A percentile compares a stretch with the other conserved stretches of the same genome.
These are phyloP conservation scores for Microplitis manilae DNA, from an alignment of 2,888 invertebrate species.

Conservation along the genomic window DNA sequence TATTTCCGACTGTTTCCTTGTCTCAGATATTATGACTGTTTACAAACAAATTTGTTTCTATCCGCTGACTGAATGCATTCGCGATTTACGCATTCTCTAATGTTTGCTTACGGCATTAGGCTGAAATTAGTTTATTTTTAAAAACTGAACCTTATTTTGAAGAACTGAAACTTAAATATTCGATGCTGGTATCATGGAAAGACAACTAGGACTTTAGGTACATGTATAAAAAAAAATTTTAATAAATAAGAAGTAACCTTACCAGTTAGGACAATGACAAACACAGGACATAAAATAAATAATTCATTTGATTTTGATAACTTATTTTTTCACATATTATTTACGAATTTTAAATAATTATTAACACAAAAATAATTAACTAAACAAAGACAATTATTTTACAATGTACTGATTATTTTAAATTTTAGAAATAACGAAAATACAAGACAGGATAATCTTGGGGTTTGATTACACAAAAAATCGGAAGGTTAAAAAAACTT, in stretches of 20 bases:
- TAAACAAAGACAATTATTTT: slow-evolving; percentile 2
- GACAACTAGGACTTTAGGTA: too few species aligned
- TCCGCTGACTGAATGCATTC: too few species aligned
- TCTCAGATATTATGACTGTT: too few species aligned
- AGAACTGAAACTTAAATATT: too few species aligned
- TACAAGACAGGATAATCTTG: neutral
- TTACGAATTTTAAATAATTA: slow-evolving; percentile 3
- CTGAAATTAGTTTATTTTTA: too few species aligned
- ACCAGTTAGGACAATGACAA: neutral
- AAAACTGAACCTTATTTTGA: too few species aligned
- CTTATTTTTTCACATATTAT: slow-evolving; percentile 1
- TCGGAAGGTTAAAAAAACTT: slow-evolving; percentile 17
- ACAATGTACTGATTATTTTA: neutral
- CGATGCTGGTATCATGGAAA: too few species aligned
- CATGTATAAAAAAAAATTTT: neutral
- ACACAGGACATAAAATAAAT: neutral
- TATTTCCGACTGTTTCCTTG: too few species aligned
- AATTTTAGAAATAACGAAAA: neutral
- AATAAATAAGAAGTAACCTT: neutral
- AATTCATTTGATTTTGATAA: neutral
- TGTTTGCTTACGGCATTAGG: too few species aligned
- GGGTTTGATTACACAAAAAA: slow-evolving; percentile 9
- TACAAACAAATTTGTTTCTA: too few species aligned
- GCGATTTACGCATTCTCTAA: too few species aligned
- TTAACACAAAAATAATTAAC: neutral